Conservation (phyloP, 2,888 invertebrate species). For the Biston betularia region DNA sequence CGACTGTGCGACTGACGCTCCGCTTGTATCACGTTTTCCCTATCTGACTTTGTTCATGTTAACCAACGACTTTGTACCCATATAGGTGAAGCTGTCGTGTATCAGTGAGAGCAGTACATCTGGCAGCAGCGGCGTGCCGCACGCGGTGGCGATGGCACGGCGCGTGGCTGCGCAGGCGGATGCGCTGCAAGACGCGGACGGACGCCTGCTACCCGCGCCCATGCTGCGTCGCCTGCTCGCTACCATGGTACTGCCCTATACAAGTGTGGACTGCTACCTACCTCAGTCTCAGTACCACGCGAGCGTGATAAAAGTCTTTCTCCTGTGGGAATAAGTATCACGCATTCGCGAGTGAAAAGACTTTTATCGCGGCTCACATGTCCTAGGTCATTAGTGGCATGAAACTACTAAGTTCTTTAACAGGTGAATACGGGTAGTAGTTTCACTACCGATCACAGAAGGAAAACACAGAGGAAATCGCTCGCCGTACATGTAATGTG, state of each 20-base stretch:
- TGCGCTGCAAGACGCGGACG: slow-evolving; percentile 89
- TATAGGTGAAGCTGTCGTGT: slow-evolving; percentile 78
- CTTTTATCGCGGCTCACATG: no score
- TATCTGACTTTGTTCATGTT: neutral
- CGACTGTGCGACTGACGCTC: no score
- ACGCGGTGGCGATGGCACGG: slow-evolving; percentile 91
- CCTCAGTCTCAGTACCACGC: no score
- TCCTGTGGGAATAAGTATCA: no score
- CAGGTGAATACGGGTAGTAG: no score
- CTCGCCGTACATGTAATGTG: no score
- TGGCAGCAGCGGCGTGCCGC: slow-evolving; percentile 84
- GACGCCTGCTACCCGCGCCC: slow-evolving; percentile 92
- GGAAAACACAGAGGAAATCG: no score
- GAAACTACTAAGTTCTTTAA: no score
- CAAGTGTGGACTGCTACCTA: neutral
- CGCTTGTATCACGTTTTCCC: neutral
- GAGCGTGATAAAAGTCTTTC: no score
- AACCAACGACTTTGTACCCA: slow-evolving; percentile 2
- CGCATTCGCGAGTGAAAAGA: no score
- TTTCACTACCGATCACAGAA: no score
- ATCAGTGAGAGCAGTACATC: slow-evolving; percentile 68
- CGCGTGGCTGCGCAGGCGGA: slow-evolving; percentile 82
- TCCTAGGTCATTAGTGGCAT: no score
- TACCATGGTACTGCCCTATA: slow-evolving; percentile 85
- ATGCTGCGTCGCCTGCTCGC: slow-evolving; percentile 91